Evolutionary conservation across 2,888 invertebrate species (phyloP).

Genomic region (Dromius quadrimaculatus): DNA sequence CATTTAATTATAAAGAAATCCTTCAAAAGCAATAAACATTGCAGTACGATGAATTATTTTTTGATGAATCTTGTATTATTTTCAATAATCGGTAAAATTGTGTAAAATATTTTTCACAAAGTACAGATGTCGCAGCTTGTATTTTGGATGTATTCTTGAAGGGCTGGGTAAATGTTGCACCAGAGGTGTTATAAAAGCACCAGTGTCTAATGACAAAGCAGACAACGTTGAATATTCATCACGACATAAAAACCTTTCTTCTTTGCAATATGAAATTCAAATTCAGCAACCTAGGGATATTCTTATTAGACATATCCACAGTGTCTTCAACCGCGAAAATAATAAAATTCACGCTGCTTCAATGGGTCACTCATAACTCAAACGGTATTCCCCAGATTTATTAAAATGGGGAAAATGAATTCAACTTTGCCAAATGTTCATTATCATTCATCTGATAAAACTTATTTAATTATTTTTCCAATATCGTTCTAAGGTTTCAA

Average conservation of each 20-base stretch:
- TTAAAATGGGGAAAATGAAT: slow-evolving; percentile 24
- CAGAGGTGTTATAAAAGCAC: too few species aligned
- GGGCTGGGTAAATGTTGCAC: too few species aligned
- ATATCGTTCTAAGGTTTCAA: background rate
- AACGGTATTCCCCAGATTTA: slow-evolving; percentile 31
- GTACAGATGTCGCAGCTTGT: too few species aligned
- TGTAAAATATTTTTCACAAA: too few species aligned
- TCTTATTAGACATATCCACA: slow-evolving; percentile 43
- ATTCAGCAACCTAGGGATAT: slow-evolving; percentile 37
- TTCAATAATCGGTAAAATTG: too few species aligned
- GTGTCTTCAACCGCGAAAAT: slow-evolving; percentile 42
- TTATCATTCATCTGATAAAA: background rate
- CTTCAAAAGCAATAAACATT: too few species aligned
- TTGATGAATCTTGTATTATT: too few species aligned
- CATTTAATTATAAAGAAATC: too few species aligned
- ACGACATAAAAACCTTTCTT: slow-evolving; percentile 47
- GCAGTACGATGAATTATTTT: too few species aligned
- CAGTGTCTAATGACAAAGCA: slow-evolving; percentile 45
- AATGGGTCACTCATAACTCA: slow-evolving; percentile 18
- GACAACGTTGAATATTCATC: slow-evolving; percentile 48
- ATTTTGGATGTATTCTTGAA: too few species aligned
- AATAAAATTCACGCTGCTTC: slow-evolving; percentile 29
- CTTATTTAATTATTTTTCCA: slow-evolving; percentile 14
- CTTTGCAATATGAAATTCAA: slow-evolving; percentile 48
- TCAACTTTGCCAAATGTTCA: slow-evolving; percentile 10